phyloP scores from a whole-genome alignment of 2,797 vertebrate genomes.

The Cynodonichthys magdalenae region DNA sequence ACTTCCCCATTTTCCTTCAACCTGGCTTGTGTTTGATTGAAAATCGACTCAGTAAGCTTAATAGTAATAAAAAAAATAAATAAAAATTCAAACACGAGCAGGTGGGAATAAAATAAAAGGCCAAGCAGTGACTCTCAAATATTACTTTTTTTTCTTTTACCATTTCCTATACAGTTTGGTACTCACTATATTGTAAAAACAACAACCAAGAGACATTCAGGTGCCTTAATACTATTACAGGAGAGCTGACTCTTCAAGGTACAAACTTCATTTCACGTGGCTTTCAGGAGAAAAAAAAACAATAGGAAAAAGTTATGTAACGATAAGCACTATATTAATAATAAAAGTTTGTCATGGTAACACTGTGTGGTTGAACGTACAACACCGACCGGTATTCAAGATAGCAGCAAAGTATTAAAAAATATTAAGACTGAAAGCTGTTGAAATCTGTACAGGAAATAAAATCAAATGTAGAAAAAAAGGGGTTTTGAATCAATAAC shows the following conservation, averaged over 20 bases:
- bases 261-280: conserved; percentile 76
- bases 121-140: conserved; percentile 75
- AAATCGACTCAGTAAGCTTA: conserved; percentile 53
- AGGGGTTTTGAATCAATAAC: conserved; percentile 68
- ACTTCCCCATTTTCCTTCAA: conserved; percentile 78
- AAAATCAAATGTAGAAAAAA: conserved; percentile 75
- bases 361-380: conserved; percentile 68
- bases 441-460: conserved; percentile 81
- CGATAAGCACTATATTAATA: conserved; percentile 74
- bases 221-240: conserved; percentile 79
- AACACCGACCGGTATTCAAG: conserved; percentile 79
- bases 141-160: conserved; percentile 75
- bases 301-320: conserved; percentile 51
- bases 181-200: conserved; percentile 77
- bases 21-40: conserved; percentile 70
- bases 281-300: conserved; percentile 62
- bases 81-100: conserved; percentile 61
- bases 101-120: conserved; percentile 63
- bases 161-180: conserved; percentile 80
- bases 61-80: conserved; percentile 5
- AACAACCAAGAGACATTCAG: conserved; percentile 82
- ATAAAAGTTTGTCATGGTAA: conserved; percentile 62
- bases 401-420: conserved; percentile 83
- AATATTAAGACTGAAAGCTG: conserved; percentile 74
- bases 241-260: conserved; percentile 75